Conservation (phyloP, 2,113 vertebrate species). For the Pristiophorus japonicus region DNA sequence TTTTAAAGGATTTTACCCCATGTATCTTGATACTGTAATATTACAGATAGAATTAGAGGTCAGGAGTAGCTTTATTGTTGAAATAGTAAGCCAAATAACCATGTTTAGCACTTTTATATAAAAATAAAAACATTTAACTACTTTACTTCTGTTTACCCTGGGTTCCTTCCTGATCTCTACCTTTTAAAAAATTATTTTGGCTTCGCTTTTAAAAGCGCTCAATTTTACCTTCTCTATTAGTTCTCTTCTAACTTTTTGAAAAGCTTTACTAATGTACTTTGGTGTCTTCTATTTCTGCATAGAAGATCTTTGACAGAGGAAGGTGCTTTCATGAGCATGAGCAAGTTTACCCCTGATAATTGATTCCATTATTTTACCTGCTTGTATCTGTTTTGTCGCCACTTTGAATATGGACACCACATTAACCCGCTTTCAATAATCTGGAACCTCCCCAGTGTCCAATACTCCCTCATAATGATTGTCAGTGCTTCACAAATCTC, state of each 20-base stretch:
- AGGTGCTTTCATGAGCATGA: not conserved
- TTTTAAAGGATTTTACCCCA: not conserved
- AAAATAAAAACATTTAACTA: not conserved
- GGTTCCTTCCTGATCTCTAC: not conserved
- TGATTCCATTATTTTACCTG: constrained; percentile 3
- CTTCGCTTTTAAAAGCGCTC: not conserved
- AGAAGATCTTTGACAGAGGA: no score
- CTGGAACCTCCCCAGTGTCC: not conserved
- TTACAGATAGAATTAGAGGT: no score
- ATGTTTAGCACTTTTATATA: not conserved
- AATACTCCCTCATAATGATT: not conserved
- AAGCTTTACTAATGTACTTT: not conserved
- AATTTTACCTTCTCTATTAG: not conserved
- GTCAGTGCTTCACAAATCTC: constrained; percentile 18
- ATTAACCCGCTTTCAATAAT: not conserved
- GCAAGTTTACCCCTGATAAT: not conserved
- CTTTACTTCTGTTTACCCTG: not conserved
- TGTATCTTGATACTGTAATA: not conserved
- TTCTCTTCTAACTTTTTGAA: not conserved
- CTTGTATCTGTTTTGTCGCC: not conserved
- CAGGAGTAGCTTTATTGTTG: no score
- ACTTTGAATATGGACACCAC: not conserved
- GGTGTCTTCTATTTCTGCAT: not conserved
- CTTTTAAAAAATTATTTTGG: not conserved
- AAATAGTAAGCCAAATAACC: not conserved